Percentiles rank a stretch among this genome's conserved stretches.
Evolutionary conservation across 2,888 invertebrate genomes (phyloP).

Genomic region (Synanthedon tipuliformis): DNA sequence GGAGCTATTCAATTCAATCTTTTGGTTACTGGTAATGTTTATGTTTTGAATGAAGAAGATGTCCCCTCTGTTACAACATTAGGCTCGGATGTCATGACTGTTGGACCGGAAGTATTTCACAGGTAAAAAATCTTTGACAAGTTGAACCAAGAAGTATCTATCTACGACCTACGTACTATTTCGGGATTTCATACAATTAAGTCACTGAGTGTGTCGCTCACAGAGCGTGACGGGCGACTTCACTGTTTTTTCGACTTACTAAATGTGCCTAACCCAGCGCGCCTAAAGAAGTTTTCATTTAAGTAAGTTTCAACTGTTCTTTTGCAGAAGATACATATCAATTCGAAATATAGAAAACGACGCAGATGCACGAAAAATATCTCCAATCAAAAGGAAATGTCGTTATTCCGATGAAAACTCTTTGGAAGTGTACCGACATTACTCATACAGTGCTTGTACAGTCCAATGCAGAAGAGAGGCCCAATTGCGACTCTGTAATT

Average conservation of each 20-base stretch:
- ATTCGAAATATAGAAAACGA: constrained; percentile 78
- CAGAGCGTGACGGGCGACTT: too few species aligned
- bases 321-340: constrained; percentile 63
- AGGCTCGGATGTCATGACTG: constrained; percentile 72
- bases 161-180: too few species aligned
- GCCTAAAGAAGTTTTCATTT: background rate
- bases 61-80: constrained; percentile 78
- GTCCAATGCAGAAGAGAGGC: constrained; percentile 79
- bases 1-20: constrained; percentile 68
- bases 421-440: constrained; percentile 70
- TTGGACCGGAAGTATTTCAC: constrained; percentile 69
- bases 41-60: constrained; percentile 75
- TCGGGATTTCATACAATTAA: too few species aligned
- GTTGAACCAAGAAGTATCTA: too few species aligned
- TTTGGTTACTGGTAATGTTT: constrained; percentile 68
- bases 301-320: background rate
- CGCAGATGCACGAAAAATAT: constrained; percentile 71
- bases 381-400: constrained; percentile 77
- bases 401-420: constrained; percentile 77
- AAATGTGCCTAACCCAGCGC: background rate
- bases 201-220: too few species aligned
- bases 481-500: constrained; percentile 74
- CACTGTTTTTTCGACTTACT: too few species aligned
- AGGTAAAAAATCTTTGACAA: constrained; percentile 30
- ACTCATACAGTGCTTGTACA: constrained; percentile 78